These are phyloP conservation scores for Pyrgus malvae DNA, from an alignment of 2,888 invertebrate genomes.

Conservation along the genomic window DNA sequence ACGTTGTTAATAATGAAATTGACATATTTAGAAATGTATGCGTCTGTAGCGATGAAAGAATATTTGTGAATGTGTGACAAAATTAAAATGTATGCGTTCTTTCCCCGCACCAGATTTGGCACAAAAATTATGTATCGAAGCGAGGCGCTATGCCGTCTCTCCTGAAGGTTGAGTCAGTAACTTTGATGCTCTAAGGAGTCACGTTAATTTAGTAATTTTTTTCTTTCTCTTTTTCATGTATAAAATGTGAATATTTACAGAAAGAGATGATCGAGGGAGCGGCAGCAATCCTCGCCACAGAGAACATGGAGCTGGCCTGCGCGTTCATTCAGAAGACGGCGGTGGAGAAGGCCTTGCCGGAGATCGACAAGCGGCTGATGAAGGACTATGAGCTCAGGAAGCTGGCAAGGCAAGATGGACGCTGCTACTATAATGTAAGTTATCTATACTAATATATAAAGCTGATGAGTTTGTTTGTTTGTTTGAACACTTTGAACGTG, in stretches of 20 bases:
- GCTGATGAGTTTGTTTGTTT: no score
- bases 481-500: no score
- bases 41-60: no score
- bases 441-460: neutral
- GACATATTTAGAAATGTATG: no score
- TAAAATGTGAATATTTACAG: neutral
- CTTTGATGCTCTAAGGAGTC: no score
- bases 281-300: conserved; percentile 88
- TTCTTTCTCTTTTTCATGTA: neutral
- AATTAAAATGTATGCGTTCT: no score
- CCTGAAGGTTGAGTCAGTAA: no score
- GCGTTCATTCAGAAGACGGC: conserved; percentile 97
- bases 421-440: conserved; percentile 90
- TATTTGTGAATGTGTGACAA: no score
- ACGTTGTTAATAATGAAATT: no score
- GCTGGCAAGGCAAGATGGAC: conserved; percentile 90
- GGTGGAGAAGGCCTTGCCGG: conserved; percentile 94
- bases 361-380: conserved; percentile 92
- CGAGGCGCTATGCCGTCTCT: no score
- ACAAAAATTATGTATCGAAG: no score
- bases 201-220: neutral
- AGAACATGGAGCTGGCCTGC: conserved; percentile 95
- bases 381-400: conserved; percentile 92
- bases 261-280: conserved; percentile 92
- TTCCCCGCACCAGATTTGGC: no score